These are phyloP conservation scores for Percopsis transmontana DNA, from an alignment of 2,113 vertebrate genomes.

Conservation along the genomic window DNA sequence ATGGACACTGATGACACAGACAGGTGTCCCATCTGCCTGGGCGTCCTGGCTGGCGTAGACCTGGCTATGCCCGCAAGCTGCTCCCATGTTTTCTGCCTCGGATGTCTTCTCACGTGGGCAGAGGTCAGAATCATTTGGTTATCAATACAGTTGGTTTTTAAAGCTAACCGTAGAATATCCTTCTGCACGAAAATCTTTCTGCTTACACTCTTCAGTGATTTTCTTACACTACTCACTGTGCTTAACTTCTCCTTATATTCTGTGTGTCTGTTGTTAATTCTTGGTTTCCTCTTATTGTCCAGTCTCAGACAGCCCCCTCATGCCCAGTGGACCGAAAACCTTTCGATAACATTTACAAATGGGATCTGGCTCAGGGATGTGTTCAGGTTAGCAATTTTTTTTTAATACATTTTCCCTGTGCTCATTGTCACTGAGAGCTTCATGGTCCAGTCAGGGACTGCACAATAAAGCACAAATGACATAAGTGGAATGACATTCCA, in stretches of 20 bases:
- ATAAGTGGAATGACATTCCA: no score
- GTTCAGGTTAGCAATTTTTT: conserved; percentile 66
- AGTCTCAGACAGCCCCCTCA: conserved; percentile 84
- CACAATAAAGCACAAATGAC: no score
- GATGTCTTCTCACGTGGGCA: conserved; percentile 94
- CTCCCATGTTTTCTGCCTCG: conserved; percentile 90
- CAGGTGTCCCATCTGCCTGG: conserved; percentile 93
- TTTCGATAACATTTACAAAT: conserved; percentile 85
- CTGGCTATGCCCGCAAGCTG: conserved; percentile 90
- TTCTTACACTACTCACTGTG: not conserved
- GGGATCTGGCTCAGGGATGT: conserved; percentile 68
- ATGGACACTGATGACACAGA: conserved; percentile 75
- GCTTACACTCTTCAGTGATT: not conserved
- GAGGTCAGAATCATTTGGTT: conserved; percentile 81
- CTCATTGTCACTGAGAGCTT: not conserved
- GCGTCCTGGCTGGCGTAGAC: conserved; percentile 80
- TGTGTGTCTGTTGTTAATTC: not conserved
- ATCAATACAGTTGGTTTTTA: not conserved
- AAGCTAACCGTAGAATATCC: not conserved
- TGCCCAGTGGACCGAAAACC: conserved; percentile 93
- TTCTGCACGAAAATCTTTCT: not conserved
- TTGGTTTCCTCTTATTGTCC: conserved; percentile 21
- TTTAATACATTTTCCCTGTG: not conserved
- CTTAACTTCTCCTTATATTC: not conserved
- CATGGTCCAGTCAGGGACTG: no score